Percentiles rank a stretch among this genome's conserved stretches.
phyloP scores from a whole-genome alignment of 1,140 invertebrate species.

The Calosoma granatense region DNA sequence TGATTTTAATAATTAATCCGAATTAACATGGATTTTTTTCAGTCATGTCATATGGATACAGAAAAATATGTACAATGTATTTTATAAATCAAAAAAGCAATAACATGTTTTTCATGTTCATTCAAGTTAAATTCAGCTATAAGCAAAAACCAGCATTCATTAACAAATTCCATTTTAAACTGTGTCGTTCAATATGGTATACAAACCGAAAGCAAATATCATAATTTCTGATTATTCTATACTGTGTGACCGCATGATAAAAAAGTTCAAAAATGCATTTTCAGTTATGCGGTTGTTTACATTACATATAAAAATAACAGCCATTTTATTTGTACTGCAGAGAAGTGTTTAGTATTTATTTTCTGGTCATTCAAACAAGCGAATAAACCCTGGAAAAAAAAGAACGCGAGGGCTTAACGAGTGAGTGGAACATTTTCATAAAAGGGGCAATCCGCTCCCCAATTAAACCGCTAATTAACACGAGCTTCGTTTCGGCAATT shows the following conservation, averaged over 20 bases:
- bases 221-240: too few species aligned
- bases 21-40: too few species aligned
- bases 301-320: background rate
- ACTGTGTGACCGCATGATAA: background rate
- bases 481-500: background rate
- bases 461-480: slow-evolving; percentile 7
- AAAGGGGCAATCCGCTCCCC: background rate
- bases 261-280: background rate
- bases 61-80: too few species aligned
- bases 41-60: too few species aligned
- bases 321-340: too few species aligned
- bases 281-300: background rate
- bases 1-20: background rate
- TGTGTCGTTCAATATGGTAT: background rate
- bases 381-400: background rate
- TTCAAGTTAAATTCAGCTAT: too few species aligned
- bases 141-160: too few species aligned
- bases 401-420: background rate
- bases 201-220: too few species aligned
- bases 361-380: background rate
- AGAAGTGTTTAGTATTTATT: background rate
- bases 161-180: background rate
- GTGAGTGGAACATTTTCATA: background rate
- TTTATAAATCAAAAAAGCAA: too few species aligned
- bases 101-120: too few species aligned